Base-by-base conservation (phyloP, 2,113 vertebrate genomes). In the Pituophis catenifer region DNA sequence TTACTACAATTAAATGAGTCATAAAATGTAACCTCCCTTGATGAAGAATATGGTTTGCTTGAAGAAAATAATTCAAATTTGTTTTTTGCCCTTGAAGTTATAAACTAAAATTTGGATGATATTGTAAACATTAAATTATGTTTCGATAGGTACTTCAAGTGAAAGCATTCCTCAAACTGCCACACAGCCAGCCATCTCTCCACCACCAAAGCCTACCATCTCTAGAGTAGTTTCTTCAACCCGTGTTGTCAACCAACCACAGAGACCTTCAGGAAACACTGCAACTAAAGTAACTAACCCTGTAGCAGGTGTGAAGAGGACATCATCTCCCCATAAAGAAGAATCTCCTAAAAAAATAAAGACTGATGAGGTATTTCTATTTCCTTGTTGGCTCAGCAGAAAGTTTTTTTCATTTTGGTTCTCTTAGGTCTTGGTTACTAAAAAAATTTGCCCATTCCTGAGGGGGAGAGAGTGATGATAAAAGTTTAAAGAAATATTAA, bases 81-180 rank as follows among this genome's bases (percentile, higher is more conserved):
- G 50, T 55, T 19, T 21, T 70, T 50, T 93, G 50, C 87, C 29
- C 70, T 5, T 65, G 26, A 85, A 94, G 90, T 3, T 88, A 57
- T 93, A 93, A 90, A 21, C 89, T 89, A 12, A 92, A 50, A 94
- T 53, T 21, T 13, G 26, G 86, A 8, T 94, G 5, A 57, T 91
- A 13, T 54, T 94, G 23, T 90, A 93, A 91, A 92, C 52, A 93
- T 93, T 1, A 89, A 91, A 94, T 88, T 94, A 8, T 90, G 3
- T 95, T 10, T 94, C n/a, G 59, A 0, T 54, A 98, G 98, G 97
- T 97, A 97, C 97, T 97, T 97, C 97, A 92, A 98, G 97, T 93
- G 98, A 98, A 96, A 98, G 98, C 97, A 98, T 98, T 98, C 97
- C 97, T 97, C 97, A 97, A 94, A 98, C 98, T 97, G 98, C 98